Evolutionary conservation across 2,113 vertebrate genomes (phyloP), one percentile per base, ranked within the genome.

Genomic region (Tringa solitaria): DNA sequence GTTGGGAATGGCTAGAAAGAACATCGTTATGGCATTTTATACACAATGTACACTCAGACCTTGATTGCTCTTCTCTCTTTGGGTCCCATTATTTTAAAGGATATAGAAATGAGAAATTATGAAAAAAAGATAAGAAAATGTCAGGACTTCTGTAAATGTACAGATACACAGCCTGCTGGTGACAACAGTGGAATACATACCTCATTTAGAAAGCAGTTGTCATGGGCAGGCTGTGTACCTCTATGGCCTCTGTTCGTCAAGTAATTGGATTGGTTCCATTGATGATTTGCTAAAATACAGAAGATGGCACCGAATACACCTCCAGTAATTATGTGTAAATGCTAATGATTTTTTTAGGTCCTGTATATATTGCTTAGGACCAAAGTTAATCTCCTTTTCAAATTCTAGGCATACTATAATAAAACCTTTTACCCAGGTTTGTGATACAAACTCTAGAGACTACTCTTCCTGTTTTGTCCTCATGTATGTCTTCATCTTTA

Each of bases 41-140:
- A 14, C 6, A 35, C 35, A 22, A 82, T 21, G 30, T n/a, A 79
- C 26, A 37, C 4, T 12, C 6, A 46, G 43, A 56, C 30, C 16
- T 20, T 8, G 5, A 37, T n/a, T 23, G 15, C 2, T 82, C 9
- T 61, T 87, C 9, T 57, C 2, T 72, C 45, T 87, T 89, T 39
- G 14, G 7, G 19, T 41, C 22, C 13, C 8, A 12, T 68, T 79
- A 67, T 57, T 90, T 84, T 56, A 75, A 67, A 78, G 51, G 7
- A 72, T n/a, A n/a, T 1, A 63, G 10, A 79, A 82, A 72, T 1
- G 0, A 67, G 21, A n/a, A 79, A 59, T 1, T 43, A 48, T 13
- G 3, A 89, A 68, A 77, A 77, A 73, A 85, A 53, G 8, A 8
- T 4, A 83, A 24, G 32, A 91, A 91, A 87, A 67, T 43, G 4